These are phyloP conservation scores for Zophobas morio DNA, from an alignment of 1,140 invertebrate genomes.

Conservation along the genomic window DNA sequence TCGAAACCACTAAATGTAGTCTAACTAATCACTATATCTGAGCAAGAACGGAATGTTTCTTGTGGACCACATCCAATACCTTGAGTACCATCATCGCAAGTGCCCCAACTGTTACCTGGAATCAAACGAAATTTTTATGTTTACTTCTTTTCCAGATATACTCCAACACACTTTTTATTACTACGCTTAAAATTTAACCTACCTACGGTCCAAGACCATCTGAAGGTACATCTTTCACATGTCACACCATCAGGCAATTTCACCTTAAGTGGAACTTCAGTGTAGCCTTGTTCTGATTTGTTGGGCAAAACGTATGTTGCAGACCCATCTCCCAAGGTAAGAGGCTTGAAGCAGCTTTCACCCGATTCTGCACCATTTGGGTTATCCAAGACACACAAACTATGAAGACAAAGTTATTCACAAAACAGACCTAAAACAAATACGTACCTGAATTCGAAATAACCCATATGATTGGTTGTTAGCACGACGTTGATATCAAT, in stretches of 20 bases:
- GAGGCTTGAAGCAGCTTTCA: slow-evolving; percentile 55
- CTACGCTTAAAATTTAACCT: neutral
- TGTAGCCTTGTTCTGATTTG: slow-evolving; percentile 59
- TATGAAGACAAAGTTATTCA: slow-evolving; percentile 30
- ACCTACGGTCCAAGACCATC: slow-evolving; percentile 74
- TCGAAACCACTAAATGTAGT: too few species aligned
- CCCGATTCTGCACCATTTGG: slow-evolving; percentile 54
- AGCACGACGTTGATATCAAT: slow-evolving; percentile 68
- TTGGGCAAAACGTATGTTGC: slow-evolving; percentile 51
- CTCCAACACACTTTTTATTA: too few species aligned
- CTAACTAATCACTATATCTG: slow-evolving; percentile 78
- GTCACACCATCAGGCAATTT: slow-evolving; percentile 68
- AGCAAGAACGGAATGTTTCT: slow-evolving; percentile 87
- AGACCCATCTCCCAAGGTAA: slow-evolving; percentile 43
- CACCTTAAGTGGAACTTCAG: slow-evolving; percentile 32
- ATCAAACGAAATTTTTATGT: neutral
- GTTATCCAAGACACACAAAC: slow-evolving; percentile 56
- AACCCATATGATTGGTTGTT: slow-evolving; percentile 73
- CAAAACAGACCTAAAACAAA: slow-evolving; percentile 61
- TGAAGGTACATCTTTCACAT: slow-evolving; percentile 74
- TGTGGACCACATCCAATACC: slow-evolving; percentile 85
- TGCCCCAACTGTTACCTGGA: slow-evolving; percentile 81
- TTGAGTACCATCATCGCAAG: slow-evolving; percentile 77
- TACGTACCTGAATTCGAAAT: slow-evolving; percentile 70
- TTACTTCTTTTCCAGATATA: too few species aligned